Evolutionary conservation across 2,888 invertebrate species (phyloP).

Genomic region (Neelides folsomi): DNA sequence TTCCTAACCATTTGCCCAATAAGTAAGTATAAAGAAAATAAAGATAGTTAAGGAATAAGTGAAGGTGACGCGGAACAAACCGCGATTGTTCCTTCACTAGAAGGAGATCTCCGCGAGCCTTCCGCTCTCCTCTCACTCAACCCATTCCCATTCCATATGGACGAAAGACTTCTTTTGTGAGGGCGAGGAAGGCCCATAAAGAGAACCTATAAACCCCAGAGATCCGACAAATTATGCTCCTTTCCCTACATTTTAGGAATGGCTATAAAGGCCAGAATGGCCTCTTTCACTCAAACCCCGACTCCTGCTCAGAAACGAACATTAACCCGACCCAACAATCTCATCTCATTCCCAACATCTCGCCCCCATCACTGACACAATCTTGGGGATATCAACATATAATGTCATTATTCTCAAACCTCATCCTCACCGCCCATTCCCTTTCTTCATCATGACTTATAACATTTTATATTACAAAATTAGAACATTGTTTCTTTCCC

Average conservation of each 20-base stretch:
- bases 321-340: constrained; percentile 5
- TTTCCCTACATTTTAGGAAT: constrained; percentile 14
- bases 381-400: too few species aligned
- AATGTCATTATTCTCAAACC: too few species aligned
- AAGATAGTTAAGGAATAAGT: neutral
- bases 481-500: too few species aligned
- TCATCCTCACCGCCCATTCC: too few species aligned
- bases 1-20: neutral
- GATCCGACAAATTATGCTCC: constrained; percentile 17
- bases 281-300: constrained; percentile 5
- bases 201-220: constrained; percentile 13
- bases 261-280: constrained; percentile 11
- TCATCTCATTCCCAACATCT: neutral
- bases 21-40: too few species aligned
- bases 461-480: too few species aligned
- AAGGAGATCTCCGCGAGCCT: too few species aligned
- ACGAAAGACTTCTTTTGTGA: neutral
- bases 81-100: constrained; percentile 4
- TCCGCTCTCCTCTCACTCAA: too few species aligned
- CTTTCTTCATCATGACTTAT: too few species aligned
- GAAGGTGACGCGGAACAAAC: constrained; percentile 4
- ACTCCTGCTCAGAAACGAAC: neutral
- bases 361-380: constrained; percentile 3
- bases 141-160: too few species aligned
- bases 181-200: constrained; percentile 9